Evolutionary conservation across 2,113 vertebrate species (phyloP), one percentile per base, ranked within the genome.

Genomic region (Leptodactylus fuscus): DNA sequence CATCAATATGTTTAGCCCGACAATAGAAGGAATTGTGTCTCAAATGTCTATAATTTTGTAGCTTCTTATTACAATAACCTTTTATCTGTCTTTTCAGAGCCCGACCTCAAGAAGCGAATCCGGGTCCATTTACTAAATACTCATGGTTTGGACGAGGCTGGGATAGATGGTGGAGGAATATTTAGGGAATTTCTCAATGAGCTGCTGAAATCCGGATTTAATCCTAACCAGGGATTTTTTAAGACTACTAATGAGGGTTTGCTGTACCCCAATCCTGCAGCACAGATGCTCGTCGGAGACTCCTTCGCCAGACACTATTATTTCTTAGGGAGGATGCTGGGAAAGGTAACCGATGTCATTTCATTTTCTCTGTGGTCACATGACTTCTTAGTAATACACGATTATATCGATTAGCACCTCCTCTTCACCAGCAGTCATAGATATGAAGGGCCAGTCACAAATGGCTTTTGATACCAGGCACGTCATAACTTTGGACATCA

Each of bases 151-250:
- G 98, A 99, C 79, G 98, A 99, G 93, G 98, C 98, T 0, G 98
- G 98, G 34, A 99, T 99, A 5, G 98, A 99, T 24, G 98, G 98
- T 0, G 98, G 98, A 1, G 98, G 98, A 22, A 98, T 99, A 92
- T 99, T 99, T 90, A 92, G 98, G 48, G 98, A 99, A 91, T 99
- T 99, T 90, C 93, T 99, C 81, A 99, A 97, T 13, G 98, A 99
- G 87, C 96, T 99, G 18, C 96, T 99, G 73, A 98, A 98, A 88
- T 97, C 97, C 0, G 98, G 97, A 84, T 99, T 99, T 90, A 99
- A 99, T 87, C 98, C 97, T 77, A 99, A 99, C 91, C 98, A 99
- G 91, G 98, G 98, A 0, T 98, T 99, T 92, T 96, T 99, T 93
- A 98, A 97, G 90, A 98, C 98, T 27, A 99, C 97, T 83, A 99